phyloP scores from a whole-genome alignment of 2,113 vertebrate genomes.

The Heterotis niloticus region DNA sequence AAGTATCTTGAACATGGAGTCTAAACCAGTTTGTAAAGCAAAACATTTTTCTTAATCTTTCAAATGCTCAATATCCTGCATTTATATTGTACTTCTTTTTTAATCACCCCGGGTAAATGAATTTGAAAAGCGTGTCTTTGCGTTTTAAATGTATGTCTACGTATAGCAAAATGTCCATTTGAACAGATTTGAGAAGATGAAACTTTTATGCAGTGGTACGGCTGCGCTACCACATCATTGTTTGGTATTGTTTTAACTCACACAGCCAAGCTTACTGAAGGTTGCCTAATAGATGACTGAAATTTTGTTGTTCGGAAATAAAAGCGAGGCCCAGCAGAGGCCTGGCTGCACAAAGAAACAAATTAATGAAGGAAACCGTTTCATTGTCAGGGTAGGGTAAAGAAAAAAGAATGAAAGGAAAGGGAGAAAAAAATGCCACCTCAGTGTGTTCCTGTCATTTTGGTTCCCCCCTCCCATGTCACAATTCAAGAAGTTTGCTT shows the following conservation, averaged over 20 bases:
- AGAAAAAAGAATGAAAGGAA: background rate
- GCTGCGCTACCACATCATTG: background rate
- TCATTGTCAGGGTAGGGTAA: background rate
- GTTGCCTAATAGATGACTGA: background rate
- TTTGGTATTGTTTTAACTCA: conserved; percentile 8
- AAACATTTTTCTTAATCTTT: too few species aligned
- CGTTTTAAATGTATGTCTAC: too few species aligned
- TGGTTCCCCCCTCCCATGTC: conserved; percentile 7
- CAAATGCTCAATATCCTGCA: too few species aligned
- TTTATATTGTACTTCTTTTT: too few species aligned
- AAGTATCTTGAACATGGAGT: too few species aligned
- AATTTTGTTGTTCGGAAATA: background rate
- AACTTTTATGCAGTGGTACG: background rate
- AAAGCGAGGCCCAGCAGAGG: background rate
- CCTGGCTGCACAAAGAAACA: background rate
- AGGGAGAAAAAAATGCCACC: conserved; percentile 7
- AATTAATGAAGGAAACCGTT: conserved; percentile 7
- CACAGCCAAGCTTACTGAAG: background rate
- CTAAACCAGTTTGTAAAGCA: too few species aligned
- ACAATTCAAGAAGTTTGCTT: conserved; percentile 25
- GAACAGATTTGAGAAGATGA: background rate
- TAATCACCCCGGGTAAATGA: too few species aligned
- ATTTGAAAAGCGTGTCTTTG: too few species aligned
- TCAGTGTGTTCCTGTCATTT: conserved; percentile 20
- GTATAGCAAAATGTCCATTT: background rate